Percentiles rank a stretch among this genome's conserved stretches.
Conservation (phyloP, 1,140 invertebrate genomes). For the Drosophila pachea region DNA sequence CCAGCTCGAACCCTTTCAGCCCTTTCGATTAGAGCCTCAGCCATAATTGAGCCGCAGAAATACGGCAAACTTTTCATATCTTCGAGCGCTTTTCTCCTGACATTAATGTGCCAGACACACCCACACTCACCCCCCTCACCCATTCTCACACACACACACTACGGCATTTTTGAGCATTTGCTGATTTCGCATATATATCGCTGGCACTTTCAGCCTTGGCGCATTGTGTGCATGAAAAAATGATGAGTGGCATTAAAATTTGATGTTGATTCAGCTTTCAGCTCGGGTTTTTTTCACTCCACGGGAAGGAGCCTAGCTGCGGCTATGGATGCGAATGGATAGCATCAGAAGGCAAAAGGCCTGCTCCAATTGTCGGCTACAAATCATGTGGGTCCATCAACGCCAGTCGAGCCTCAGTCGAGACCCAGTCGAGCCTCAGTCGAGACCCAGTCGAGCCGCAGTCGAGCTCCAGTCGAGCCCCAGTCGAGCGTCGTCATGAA, state of each 20-base stretch:
- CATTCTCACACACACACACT: neutral
- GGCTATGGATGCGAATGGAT: neutral
- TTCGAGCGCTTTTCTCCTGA: constrained; percentile 12
- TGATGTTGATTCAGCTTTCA: constrained; percentile 53
- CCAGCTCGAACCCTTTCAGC: constrained; percentile 1
- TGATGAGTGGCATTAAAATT: constrained; percentile 74
- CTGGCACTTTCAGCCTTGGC: constrained; percentile 52
- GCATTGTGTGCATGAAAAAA: constrained; percentile 66
- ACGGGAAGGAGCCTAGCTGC: neutral
- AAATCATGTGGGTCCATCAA: constrained; percentile 63
- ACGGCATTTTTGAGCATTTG: constrained; percentile 27
- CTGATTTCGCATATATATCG: constrained; percentile 66
- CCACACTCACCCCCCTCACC: neutral
- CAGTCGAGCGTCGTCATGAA: constrained; percentile 37
- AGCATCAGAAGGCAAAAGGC: neutral
- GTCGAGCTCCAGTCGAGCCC: constrained; percentile 9
- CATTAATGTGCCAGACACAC: constrained; percentile 19
- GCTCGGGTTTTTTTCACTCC: neutral
- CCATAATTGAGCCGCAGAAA: constrained; percentile 21
- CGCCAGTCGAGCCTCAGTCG: constrained; percentile 30
- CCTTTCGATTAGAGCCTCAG: constrained; percentile 22
- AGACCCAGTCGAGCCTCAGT: neutral
- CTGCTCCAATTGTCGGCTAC: constrained; percentile 61
- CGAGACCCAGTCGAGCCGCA: neutral
- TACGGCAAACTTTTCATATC: constrained; percentile 30